Percentiles rank a stretch among this genome's conserved stretches.
These are phyloP conservation scores for Drosophila kurseongensis DNA, from an alignment of 1,140 invertebrate genomes.

Conservation along the genomic window DNA sequence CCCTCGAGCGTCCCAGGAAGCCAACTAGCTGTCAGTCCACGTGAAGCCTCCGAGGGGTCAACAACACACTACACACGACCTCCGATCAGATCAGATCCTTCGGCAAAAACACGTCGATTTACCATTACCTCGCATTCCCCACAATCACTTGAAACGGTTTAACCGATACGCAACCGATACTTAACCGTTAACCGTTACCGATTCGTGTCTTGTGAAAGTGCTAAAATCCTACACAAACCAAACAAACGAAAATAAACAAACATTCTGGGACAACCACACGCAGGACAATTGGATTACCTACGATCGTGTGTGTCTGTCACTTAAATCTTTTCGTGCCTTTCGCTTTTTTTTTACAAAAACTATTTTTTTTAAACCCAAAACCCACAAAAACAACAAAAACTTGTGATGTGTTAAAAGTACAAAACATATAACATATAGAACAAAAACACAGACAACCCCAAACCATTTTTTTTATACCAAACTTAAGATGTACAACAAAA, in stretches of 20 bases:
- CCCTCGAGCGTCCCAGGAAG: slow-evolving; percentile 77
- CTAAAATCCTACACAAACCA: background rate
- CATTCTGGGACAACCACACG: slow-evolving; percentile 23
- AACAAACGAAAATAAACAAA: slow-evolving; percentile 16
- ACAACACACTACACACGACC: slow-evolving; percentile 65
- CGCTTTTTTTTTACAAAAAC: slow-evolving; percentile 44
- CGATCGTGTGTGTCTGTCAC: slow-evolving; percentile 66
- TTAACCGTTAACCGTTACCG: slow-evolving; percentile 6
- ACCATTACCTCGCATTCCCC: slow-evolving; percentile 6
- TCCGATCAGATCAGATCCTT: slow-evolving; percentile 20
- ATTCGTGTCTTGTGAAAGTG: slow-evolving; percentile 46
- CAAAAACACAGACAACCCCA: background rate
- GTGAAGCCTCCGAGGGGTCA: slow-evolving; percentile 84
- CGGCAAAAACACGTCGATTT: slow-evolving; percentile 17
- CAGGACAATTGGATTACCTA: slow-evolving; percentile 81
- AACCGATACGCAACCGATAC: slow-evolving; percentile 7
- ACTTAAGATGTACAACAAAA: slow-evolving; percentile 76
- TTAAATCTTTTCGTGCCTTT: slow-evolving; percentile 44
- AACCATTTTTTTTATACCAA: slow-evolving; percentile 38
- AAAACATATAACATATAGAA: slow-evolving; percentile 18
- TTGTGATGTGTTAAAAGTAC: slow-evolving; percentile 47
- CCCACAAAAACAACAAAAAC: slow-evolving; percentile 19
- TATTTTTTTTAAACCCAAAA: slow-evolving; percentile 43
- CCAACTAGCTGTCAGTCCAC: slow-evolving; percentile 81
- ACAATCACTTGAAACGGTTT: slow-evolving; percentile 10